Conservation (phyloP, 2,113 vertebrate genomes). For the Anguilla japonica region DNA sequence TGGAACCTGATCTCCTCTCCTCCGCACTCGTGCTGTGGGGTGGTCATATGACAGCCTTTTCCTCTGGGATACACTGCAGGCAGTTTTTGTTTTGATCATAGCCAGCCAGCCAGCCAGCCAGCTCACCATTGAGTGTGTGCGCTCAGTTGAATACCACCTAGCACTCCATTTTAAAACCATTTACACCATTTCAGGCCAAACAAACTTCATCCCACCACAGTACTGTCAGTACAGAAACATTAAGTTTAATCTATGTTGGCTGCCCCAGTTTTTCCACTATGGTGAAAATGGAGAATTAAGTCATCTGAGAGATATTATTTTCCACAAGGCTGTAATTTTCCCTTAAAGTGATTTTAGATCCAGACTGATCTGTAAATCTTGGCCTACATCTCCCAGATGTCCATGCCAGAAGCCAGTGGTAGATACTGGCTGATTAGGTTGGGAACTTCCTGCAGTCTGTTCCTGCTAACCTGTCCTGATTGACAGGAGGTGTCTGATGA, state of each 20-base stretch:
- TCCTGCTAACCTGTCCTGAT: neutral
- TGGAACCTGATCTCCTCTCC: slow-evolving; percentile 14
- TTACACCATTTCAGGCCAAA: neutral
- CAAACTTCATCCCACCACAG: neutral
- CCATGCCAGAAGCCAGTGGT: neutral
- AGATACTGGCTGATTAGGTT: neutral
- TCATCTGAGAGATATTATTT: neutral
- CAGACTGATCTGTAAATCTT: neutral
- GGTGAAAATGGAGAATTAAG: neutral
- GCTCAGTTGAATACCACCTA: neutral
- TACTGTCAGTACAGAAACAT: neutral
- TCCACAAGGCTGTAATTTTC: neutral
- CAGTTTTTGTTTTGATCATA: slow-evolving; percentile 25
- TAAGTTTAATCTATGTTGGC: neutral
- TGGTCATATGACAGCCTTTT: slow-evolving; percentile 38
- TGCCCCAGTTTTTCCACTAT: neutral
- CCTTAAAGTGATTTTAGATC: neutral
- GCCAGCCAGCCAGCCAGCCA: neutral
- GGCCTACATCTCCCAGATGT: neutral
- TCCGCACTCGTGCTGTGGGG: slow-evolving; percentile 38
- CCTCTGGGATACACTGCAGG: slow-evolving; percentile 33
- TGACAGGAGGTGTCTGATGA: neutral
- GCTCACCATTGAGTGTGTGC: neutral
- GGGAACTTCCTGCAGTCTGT: neutral
- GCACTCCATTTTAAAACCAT: neutral